Evolutionary conservation across 2,888 invertebrate genomes (phyloP).

Genomic region (Morpho deidamia): DNA sequence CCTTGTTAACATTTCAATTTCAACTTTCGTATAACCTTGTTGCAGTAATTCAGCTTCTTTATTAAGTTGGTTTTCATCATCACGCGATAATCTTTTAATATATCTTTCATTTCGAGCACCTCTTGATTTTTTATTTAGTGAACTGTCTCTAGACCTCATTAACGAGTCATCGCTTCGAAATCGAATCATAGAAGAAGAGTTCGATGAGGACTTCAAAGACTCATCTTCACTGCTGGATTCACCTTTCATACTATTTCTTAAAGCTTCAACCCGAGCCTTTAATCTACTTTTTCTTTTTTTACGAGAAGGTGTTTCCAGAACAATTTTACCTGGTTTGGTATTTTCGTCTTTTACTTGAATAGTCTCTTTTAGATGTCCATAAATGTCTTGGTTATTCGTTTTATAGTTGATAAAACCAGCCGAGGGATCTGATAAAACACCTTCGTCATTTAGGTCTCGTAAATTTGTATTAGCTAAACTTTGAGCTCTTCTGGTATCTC

Average conservation of each 20-base stretch:
- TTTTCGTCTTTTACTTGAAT: slow-evolving; percentile 56
- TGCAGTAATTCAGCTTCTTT: slow-evolving; percentile 74
- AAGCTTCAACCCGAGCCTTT: slow-evolving; percentile 83
- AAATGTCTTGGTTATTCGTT: slow-evolving; percentile 53
- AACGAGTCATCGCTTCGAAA: slow-evolving; percentile 85
- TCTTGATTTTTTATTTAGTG: slow-evolving; percentile 81
- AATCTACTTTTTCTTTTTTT: slow-evolving; percentile 78
- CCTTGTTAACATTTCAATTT: slow-evolving; percentile 73
- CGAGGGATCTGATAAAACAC: slow-evolving; percentile 79
- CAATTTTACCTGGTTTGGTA: slow-evolving; percentile 60
- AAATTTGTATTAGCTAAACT: slow-evolving; percentile 62
- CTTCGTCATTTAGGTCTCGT: slow-evolving; percentile 66
- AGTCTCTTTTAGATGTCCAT: slow-evolving; percentile 58
- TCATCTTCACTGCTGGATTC: slow-evolving; percentile 86
- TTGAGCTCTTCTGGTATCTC: slow-evolving; percentile 71
- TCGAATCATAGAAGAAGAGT: slow-evolving; percentile 81
- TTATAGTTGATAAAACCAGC: slow-evolving; percentile 68
- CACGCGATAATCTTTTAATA: slow-evolving; percentile 85
- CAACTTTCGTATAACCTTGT: slow-evolving; percentile 71
- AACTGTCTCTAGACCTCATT: slow-evolving; percentile 77
- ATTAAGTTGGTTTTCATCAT: slow-evolving; percentile 80
- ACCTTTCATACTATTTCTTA: slow-evolving; percentile 79
- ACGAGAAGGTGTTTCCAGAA: slow-evolving; percentile 71
- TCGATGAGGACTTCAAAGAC: slow-evolving; percentile 79
- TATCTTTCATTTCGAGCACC: slow-evolving; percentile 89